phyloP scores from a whole-genome alignment of 2,888 invertebrate species.

The Dermolepida albohirtum region DNA sequence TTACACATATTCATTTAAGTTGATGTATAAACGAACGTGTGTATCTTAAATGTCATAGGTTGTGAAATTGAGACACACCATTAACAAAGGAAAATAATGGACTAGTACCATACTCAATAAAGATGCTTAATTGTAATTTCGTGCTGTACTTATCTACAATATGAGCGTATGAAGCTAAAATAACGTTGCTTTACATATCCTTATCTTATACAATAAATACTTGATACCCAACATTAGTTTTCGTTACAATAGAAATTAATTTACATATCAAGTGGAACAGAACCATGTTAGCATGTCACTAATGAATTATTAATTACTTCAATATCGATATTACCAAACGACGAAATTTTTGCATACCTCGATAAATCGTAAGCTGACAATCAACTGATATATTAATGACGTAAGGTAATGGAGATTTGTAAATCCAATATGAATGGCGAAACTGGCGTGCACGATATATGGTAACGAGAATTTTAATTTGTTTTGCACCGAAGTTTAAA shows the following conservation, averaged over 20 bases:
- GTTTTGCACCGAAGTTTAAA: no score
- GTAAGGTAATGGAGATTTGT: conserved; percentile 31
- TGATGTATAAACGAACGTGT: conserved; percentile 19
- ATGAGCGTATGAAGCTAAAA: conserved; percentile 8
- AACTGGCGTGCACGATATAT: conserved; percentile 9
- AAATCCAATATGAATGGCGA: conserved; percentile 28
- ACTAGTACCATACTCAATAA: conserved; percentile 12
- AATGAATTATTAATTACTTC: conserved; percentile 43
- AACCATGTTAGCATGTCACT: conserved; percentile 36
- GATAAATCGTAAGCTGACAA: conserved; percentile 31
- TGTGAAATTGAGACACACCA: conserved; percentile 25
- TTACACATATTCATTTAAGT: conserved; percentile 13
- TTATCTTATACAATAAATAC: conserved; percentile 33
- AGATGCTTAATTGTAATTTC: conserved; percentile 21
- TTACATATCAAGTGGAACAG: conserved; percentile 41
- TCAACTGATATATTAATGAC: conserved; percentile 35
- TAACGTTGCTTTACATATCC: conserved; percentile 1
- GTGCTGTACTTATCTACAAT: conserved; percentile 1
- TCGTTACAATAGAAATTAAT: conserved; percentile 31
- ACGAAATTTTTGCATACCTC: conserved; percentile 28
- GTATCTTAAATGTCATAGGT: conserved; percentile 32
- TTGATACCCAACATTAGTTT: conserved; percentile 27
- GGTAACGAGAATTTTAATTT: conserved; percentile 14
- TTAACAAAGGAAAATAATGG: conserved; percentile 9
- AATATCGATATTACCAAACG: conserved; percentile 38